Conservation (phyloP, 2,797 vertebrate species). For the Cottoperca gobio region DNA sequence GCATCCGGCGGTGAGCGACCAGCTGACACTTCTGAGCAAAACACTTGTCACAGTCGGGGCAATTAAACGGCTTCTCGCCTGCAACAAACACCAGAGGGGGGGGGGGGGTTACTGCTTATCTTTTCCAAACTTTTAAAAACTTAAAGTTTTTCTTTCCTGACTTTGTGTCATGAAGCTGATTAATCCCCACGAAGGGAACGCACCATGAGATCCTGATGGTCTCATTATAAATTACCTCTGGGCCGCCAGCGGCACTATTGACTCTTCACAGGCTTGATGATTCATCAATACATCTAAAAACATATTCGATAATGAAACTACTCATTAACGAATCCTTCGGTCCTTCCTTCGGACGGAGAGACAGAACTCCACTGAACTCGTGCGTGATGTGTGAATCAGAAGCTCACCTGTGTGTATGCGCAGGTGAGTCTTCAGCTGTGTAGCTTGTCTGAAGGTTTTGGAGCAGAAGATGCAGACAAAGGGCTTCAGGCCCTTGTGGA, state of each 20-base stretch:
- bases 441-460: conserved; percentile 96
- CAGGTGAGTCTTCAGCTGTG: conserved; percentile 97
- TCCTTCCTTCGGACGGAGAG: too few relatives aligned
- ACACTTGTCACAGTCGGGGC: conserved; percentile 93
- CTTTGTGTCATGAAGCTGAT: too few relatives aligned
- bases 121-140: too few relatives aligned
- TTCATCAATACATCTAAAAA: neutral
- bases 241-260: too few relatives aligned
- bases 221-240: too few relatives aligned
- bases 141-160: too few relatives aligned
- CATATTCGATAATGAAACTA: neutral
- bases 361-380: neutral
- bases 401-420: conserved; percentile 96
- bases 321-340: too few relatives aligned
- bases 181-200: too few relatives aligned
- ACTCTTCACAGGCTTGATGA: neutral
- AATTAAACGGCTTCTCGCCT: conserved; percentile 98
- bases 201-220: too few relatives aligned
- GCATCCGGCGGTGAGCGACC: conserved; percentile 97
- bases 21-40: conserved; percentile 99
- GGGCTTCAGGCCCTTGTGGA: conserved; percentile 97
- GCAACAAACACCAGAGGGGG: too few relatives aligned
- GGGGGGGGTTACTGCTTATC: too few relatives aligned
- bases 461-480: conserved; percentile 96
- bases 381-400: neutral